A percentile compares a stretch with the other conserved stretches of the same genome.
Conservation (phyloP, 2,888 invertebrate species). For the Seira ritae region DNA sequence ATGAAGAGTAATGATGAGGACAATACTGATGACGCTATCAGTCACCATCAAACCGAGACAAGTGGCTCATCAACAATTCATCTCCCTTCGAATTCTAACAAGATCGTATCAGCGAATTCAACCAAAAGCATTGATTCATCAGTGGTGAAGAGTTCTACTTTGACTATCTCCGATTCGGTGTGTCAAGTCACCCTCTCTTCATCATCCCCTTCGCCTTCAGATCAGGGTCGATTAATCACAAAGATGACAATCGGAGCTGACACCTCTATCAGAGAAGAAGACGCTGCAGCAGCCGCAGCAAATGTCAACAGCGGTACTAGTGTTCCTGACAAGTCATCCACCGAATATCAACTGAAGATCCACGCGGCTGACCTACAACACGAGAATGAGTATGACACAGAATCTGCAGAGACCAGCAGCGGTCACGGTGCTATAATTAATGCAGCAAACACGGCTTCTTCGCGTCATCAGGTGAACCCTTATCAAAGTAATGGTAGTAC, state of each 20-base stretch:
- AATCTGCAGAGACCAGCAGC: neutral
- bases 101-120: conserved; percentile 32
- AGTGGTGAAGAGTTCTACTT: neutral
- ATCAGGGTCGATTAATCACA: neutral
- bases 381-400: conserved; percentile 24
- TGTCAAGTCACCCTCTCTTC: conserved; percentile 25
- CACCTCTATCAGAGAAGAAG: neutral
- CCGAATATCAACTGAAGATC: conserved; percentile 55
- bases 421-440: conserved; percentile 19
- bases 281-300: neutral
- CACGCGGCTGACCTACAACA: conserved; percentile 52
- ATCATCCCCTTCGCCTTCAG: neutral
- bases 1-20: conserved; percentile 38
- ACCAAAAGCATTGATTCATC: neutral
- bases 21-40: conserved; percentile 24
- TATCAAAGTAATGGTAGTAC: conserved; percentile 48
- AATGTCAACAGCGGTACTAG: conserved; percentile 7
- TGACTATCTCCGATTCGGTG: neutral
- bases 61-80: conserved; percentile 45
- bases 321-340: conserved; percentile 21
- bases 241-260: conserved; percentile 45
- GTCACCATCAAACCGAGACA: conserved; percentile 25
- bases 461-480: conserved; percentile 29
- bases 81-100: conserved; percentile 32
- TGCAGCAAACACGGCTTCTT: conserved; percentile 10